phyloP scores from a whole-genome alignment of 2,113 vertebrate species.

The Takifugu bimaculatus region DNA sequence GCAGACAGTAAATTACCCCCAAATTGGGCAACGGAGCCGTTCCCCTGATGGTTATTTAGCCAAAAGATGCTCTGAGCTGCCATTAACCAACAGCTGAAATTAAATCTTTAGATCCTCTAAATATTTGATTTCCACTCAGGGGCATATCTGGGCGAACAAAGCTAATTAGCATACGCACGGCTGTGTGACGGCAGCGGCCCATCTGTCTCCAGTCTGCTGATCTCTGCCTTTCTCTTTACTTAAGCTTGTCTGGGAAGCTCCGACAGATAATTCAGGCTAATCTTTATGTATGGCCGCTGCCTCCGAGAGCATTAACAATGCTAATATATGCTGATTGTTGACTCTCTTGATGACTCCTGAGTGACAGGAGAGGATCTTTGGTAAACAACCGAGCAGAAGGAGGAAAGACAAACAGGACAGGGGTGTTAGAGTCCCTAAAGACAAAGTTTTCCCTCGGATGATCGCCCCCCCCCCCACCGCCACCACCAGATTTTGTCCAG shows the following conservation, averaged over 20 bases:
- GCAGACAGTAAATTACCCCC: neutral
- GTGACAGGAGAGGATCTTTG: constrained; percentile 20
- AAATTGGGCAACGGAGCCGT: neutral
- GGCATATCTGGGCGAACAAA: constrained; percentile 40
- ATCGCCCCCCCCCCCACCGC: no score
- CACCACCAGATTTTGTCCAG: no score
- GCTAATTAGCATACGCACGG: constrained; percentile 53
- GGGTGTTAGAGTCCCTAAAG: no score
- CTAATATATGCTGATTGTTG: constrained; percentile 64
- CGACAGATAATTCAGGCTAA: constrained; percentile 50
- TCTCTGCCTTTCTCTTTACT: constrained; percentile 40
- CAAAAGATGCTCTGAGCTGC: constrained; percentile 6
- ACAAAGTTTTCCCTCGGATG: no score
- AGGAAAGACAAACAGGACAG: no score
- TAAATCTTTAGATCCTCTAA: constrained; percentile 27
- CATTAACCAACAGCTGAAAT: constrained; percentile 19
- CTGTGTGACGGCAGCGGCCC: constrained; percentile 32
- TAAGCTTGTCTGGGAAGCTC: constrained; percentile 30
- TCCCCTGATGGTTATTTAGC: constrained; percentile 17
- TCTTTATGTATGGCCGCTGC: constrained; percentile 69
- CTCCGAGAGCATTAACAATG: constrained; percentile 63
- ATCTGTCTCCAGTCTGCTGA: constrained; percentile 51
- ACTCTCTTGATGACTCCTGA: constrained; percentile 29
- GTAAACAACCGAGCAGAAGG: constrained; percentile 21
- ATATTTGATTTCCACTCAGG: constrained; percentile 36